phyloP scores from a whole-genome alignment of 2,797 vertebrate genomes.

The Tangara arthus region DNA sequence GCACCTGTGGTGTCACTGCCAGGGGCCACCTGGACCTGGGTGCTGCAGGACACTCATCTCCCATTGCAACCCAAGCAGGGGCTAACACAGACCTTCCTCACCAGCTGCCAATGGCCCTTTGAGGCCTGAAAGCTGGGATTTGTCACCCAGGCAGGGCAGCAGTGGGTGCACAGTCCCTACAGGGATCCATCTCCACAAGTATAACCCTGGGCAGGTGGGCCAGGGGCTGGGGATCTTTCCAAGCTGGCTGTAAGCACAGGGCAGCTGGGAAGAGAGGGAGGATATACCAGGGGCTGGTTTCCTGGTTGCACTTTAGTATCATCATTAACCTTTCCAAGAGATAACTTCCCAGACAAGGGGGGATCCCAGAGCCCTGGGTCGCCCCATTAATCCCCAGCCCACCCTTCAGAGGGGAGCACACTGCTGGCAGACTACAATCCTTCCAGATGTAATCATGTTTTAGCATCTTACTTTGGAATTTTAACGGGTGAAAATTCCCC shows the following conservation, averaged over 20 bases:
- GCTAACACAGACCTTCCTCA: fast-evolving
- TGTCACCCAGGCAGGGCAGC: background rate
- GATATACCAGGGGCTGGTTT: fast-evolving
- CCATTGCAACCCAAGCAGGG: fast-evolving
- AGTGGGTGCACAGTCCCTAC: fast-evolving
- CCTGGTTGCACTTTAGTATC: background rate
- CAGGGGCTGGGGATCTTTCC: fast-evolving
- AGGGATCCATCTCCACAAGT: fast-evolving
- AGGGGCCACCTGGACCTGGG: background rate
- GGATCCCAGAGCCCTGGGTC: background rate
- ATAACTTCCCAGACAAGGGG: background rate
- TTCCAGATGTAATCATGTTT: conserved; percentile 18
- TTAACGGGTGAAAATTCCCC: conserved; percentile 51
- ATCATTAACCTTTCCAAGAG: background rate
- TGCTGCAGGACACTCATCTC: fast-evolving
- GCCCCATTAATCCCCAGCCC: background rate
- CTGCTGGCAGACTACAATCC: background rate
- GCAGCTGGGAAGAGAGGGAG: background rate
- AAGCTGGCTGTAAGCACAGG: background rate
- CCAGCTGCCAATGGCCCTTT: fast-evolving
- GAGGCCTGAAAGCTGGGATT: fast-evolving
- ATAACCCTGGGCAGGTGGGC: fast-evolving
- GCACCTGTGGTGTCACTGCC: fast-evolving
- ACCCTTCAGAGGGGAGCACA: background rate
- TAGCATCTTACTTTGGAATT: conserved; percentile 32